These are phyloP conservation scores for Thermophis baileyi DNA, from an alignment of 2,113 vertebrate genomes.

Conservation along the genomic window DNA sequence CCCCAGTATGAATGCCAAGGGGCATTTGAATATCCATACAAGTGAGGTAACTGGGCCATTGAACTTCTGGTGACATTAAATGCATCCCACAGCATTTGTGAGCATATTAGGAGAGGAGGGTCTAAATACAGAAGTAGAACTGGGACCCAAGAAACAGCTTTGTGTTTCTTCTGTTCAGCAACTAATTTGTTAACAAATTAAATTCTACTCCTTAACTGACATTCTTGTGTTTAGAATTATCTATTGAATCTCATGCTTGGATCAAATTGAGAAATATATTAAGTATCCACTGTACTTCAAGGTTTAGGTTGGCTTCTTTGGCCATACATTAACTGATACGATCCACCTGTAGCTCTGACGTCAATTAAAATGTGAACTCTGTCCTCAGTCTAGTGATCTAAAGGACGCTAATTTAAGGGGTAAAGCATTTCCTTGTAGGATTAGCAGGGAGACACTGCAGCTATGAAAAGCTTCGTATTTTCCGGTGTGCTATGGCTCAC, in stretches of 20 bases:
- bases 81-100: background rate
- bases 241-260: background rate
- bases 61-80: background rate
- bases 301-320: constrained; percentile 3
- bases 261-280: background rate
- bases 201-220: background rate
- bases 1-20: background rate
- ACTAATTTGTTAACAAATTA: background rate
- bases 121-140: background rate
- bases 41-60: background rate
- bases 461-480: constrained; percentile 51
- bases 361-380: constrained; percentile 64
- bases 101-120: background rate
- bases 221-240: background rate
- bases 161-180: background rate
- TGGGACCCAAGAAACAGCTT: background rate
- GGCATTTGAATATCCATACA: background rate
- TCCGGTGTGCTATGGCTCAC: constrained; percentile 14
- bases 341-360: constrained; percentile 56
- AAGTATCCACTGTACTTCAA: constrained; percentile 8
- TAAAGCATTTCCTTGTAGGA: constrained; percentile 51
- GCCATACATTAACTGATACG: background rate
- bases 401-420: constrained; percentile 29
- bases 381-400: constrained; percentile 55
- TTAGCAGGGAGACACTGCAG: constrained; percentile 12